Conservation (phyloP, 2,113 vertebrate species). For the Pseudonaja textilis region DNA sequence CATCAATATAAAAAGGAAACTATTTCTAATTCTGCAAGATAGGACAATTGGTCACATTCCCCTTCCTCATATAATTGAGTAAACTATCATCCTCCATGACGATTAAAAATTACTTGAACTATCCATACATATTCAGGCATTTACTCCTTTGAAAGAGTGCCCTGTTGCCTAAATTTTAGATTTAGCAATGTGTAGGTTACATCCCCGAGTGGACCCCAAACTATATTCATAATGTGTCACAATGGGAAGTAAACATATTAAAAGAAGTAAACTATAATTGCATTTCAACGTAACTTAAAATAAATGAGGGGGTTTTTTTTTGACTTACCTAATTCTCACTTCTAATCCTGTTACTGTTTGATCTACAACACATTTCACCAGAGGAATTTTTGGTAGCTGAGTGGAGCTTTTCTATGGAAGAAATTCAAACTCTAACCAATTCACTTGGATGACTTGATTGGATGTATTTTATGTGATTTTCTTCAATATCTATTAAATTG, state of each 20-base stretch:
- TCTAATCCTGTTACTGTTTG: neutral
- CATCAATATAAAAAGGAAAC: neutral
- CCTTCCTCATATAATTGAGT: neutral
- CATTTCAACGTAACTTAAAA: neutral
- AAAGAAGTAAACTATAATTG: neutral
- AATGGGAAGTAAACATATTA: neutral
- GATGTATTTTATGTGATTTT: neutral
- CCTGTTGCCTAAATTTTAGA: neutral
- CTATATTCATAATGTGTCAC: neutral
- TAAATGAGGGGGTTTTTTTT: neutral
- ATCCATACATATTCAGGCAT: neutral
- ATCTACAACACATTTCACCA: neutral
- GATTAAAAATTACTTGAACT: neutral
- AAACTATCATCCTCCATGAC: neutral
- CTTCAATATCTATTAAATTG: neutral
- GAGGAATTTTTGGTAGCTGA: neutral
- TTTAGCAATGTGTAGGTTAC: neutral
- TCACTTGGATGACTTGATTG: neutral
- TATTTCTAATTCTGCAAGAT: neutral
- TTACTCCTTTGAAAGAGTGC: neutral
- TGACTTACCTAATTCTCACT: neutral
- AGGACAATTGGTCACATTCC: neutral
- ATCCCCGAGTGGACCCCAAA: neutral
- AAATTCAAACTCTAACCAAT: neutral
- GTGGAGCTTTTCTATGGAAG: neutral